Base-by-base conservation (phyloP, 2,888 invertebrate genomes). In the Drosophila buzzatii region DNA sequence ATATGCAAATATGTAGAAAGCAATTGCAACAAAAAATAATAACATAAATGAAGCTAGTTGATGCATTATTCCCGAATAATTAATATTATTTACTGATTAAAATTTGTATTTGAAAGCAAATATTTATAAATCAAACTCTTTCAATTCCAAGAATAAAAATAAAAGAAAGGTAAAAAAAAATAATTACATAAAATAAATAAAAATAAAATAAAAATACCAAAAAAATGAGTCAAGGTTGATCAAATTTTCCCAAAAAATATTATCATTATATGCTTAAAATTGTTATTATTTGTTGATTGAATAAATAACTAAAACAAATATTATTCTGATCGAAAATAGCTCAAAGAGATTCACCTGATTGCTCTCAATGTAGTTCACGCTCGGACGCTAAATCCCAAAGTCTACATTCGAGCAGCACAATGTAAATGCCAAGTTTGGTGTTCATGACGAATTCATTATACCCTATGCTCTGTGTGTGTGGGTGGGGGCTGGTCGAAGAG, bases 401-500 rank as follows among this genome's bases (percentile, higher is more conserved):
- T 55, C 41, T 8, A 55, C 55, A 53, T 8, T 16, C 16, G 60
- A 44, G 39, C 44, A 18, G 35, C 45, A 65, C 27, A 63, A 60
- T 61, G 74, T 59, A 67, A 68, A 57, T 63, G 52, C 16, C 58
- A 55, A 52, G 39, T 2, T 42, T 18, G 10, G 55, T n/a, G 12
- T 14, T 70, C 76, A 76, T 69, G 77, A 67, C 63, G 64, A 47
- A 70, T 67, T 76, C 76, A 62, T 76, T 76, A 76, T 73, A 76
- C 64, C 69, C 73, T 52, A 9, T 44, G 37, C 31, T 57, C 33
- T 33, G 33, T 16, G 55, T 14, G 27, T 27, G 27, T 27, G 27
- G 4, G 53, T 39, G 33, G 57, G 57, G 31, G 20, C 3, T 18
- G 33, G 27, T 27, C 6, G 27, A 27, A 27, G 16, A 10, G 44